Percentiles rank a stretch among this genome's conserved stretches.
phyloP scores from a whole-genome alignment of 2,888 invertebrate species.

The Cosmia trapezina region DNA sequence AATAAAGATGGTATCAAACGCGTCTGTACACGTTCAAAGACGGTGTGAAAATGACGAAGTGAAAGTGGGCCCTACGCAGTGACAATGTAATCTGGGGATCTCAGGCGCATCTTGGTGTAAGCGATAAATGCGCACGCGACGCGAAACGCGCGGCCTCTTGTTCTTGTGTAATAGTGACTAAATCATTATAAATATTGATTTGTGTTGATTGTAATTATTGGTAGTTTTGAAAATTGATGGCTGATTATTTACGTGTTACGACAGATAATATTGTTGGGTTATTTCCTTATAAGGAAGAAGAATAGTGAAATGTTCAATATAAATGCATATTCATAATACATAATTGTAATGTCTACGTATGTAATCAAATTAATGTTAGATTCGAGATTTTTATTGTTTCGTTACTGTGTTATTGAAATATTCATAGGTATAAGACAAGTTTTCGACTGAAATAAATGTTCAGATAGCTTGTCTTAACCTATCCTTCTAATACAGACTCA shows the following conservation, averaged over 20 bases:
- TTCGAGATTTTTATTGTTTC: background rate
- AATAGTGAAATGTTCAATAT: background rate
- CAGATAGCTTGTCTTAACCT: background rate
- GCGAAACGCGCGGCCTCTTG: constrained; percentile 67
- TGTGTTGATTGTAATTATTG: constrained; percentile 31
- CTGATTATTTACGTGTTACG: background rate
- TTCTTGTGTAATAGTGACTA: constrained; percentile 68
- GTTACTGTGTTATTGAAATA: background rate
- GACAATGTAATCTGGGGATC: constrained; percentile 79
- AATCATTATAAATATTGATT: constrained; percentile 55
- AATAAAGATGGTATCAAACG: constrained; percentile 61
- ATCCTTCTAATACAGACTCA: background rate
- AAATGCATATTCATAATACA: background rate
- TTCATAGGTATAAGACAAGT: background rate
- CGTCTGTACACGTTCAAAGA: constrained; percentile 51
- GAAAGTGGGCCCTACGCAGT: constrained; percentile 73
- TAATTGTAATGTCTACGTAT: background rate
- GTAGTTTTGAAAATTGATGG: constrained; percentile 1
- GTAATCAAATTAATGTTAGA: background rate
- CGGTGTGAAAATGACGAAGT: constrained; percentile 70
- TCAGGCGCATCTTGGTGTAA: constrained; percentile 63
- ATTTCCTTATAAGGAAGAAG: background rate
- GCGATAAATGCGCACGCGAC: constrained; percentile 65
- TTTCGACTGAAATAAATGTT: background rate
- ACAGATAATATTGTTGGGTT: background rate